These are phyloP conservation scores for Amphiprion percula DNA, from an alignment of 2,113 vertebrate species.

Conservation along the genomic window DNA sequence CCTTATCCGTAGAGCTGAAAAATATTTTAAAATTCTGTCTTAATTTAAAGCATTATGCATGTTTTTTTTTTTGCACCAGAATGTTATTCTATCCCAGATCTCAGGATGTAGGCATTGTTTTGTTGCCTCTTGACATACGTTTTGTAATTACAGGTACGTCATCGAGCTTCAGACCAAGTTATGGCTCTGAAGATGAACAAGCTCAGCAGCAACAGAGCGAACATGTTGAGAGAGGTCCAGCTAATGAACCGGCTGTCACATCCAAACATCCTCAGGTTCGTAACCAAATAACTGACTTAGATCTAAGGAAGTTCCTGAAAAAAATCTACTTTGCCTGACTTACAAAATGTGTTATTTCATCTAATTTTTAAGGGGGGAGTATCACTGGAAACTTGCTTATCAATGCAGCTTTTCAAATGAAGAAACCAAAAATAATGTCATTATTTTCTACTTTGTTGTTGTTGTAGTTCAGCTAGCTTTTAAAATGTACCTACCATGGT, in stretches of 20 bases:
- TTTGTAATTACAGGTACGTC: slow-evolving; percentile 87
- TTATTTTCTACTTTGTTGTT: slow-evolving; percentile 14
- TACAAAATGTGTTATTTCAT: no score
- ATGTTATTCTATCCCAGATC: not conserved
- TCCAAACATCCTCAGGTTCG: slow-evolving; percentile 95
- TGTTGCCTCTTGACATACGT: not conserved
- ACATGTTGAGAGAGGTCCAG: slow-evolving; percentile 97
- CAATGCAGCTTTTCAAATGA: not conserved
- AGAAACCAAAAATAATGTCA: not conserved
- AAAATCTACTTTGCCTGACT: no score
- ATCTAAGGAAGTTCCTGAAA: no score
- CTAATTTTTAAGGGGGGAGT: no score
- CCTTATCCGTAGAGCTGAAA: not conserved
- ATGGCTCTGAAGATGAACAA: slow-evolving; percentile 99
- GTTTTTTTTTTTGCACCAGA: not conserved
- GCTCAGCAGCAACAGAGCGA: slow-evolving; percentile 95
- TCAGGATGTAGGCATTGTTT: not conserved
- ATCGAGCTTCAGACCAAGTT: slow-evolving; percentile 94
- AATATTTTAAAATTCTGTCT: no score
- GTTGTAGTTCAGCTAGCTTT: not conserved
- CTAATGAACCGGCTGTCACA: slow-evolving; percentile 98
- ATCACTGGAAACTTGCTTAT: not conserved
- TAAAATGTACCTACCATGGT: not conserved
- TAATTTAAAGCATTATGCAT: not conserved
- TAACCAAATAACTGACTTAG: not conserved